Conservation (phyloP, 1,140 invertebrate genomes). For the Eupeodes corollae region DNA sequence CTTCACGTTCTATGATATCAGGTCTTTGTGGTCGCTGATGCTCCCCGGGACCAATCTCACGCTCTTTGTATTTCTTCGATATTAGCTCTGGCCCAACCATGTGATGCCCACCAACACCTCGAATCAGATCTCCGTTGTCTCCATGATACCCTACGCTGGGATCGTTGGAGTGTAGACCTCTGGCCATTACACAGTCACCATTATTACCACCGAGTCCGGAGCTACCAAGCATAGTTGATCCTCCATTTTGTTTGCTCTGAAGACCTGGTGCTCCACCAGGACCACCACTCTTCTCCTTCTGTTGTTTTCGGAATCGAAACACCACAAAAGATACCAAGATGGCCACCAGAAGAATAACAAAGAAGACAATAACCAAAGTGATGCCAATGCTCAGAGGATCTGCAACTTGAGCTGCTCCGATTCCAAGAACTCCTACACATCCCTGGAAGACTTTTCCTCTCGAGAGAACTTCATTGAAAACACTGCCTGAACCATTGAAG, state of each 20-base stretch:
- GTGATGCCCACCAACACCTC: conserved; percentile 53
- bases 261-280: conserved; percentile 41
- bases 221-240: conserved; percentile 42
- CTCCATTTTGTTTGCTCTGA: conserved; percentile 55
- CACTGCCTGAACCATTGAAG: conserved; percentile 71
- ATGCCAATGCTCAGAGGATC: conserved; percentile 83
- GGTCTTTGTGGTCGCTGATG: conserved; percentile 65
- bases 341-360: conserved; percentile 75
- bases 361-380: conserved; percentile 87
- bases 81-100: conserved; percentile 66
- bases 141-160: conserved; percentile 47
- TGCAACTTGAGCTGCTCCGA: conserved; percentile 60
- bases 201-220: conserved; percentile 43
- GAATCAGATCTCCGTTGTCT: conserved; percentile 54
- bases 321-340: conserved; percentile 82
- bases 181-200: conserved; percentile 44
- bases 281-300: conserved; percentile 63
- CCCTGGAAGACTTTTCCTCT: conserved; percentile 58
- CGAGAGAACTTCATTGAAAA: conserved; percentile 56
- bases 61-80: conserved; percentile 78
- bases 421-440: conserved; percentile 57
- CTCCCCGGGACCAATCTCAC: conserved; percentile 57
- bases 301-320: conserved; percentile 71
- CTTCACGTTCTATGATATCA: conserved; percentile 86
- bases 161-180: conserved; percentile 36